Conservation (phyloP, 2,888 invertebrate species). For the Merodon equestris region DNA sequence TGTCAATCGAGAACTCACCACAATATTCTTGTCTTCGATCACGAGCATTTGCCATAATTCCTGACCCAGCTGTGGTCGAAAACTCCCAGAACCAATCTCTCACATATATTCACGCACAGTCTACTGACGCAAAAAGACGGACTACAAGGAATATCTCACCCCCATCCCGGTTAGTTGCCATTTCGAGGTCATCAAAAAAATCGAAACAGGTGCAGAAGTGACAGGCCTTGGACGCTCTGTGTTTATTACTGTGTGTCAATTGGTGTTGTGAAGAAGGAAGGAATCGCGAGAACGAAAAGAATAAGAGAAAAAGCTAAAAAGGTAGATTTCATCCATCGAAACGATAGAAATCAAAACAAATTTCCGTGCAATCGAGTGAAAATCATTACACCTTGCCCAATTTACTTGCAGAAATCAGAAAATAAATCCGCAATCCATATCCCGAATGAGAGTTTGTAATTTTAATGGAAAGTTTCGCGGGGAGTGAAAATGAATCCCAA, state of each 20-base stretch:
- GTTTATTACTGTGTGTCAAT: constrained; percentile 54
- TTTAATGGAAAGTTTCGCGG: constrained; percentile 72
- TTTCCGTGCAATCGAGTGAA: neutral
- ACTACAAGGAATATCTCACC: constrained; percentile 27
- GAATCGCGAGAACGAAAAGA: no score
- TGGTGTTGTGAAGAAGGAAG: constrained; percentile 40
- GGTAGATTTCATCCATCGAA: no score
- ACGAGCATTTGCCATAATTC: no score
- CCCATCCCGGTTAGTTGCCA: constrained; percentile 35
- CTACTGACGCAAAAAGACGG: neutral
- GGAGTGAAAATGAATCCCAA: constrained; percentile 63
- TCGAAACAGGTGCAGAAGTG: constrained; percentile 59
- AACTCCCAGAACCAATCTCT: neutral
- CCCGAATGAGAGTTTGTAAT: constrained; percentile 53
- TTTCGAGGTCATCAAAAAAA: constrained; percentile 50
- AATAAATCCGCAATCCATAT: constrained; percentile 9
- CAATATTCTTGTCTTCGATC: no score
- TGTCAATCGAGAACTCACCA: no score
- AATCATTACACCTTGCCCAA: no score
- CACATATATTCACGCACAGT: constrained; percentile 1
- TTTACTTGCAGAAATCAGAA: neutral
- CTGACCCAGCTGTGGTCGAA: no score
- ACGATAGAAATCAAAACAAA: constrained; percentile 10
- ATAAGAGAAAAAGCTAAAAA: no score
- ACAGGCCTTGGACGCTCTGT: constrained; percentile 30